Conservation (phyloP, 35 echinoderm and acorn worm genomes). For the Chiridota heheva region DNA sequence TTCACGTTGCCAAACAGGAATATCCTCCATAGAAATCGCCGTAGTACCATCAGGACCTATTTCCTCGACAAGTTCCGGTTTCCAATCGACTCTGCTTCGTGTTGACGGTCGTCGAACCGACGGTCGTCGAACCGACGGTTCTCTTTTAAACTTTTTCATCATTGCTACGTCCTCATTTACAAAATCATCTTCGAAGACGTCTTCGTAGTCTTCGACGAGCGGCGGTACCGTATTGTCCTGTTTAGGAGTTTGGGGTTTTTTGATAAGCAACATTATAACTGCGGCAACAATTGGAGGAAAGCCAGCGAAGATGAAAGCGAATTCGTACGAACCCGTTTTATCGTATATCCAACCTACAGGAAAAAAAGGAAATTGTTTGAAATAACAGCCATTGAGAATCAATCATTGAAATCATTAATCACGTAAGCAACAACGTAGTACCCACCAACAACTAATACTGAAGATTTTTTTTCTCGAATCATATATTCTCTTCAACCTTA, state of each 20-base stretch:
- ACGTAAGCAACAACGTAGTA: too few relatives aligned
- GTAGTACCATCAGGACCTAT: too few relatives aligned
- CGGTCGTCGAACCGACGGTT: neutral
- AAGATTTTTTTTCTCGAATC: too few relatives aligned
- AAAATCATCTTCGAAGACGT: neutral
- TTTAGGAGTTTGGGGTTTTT: neutral
- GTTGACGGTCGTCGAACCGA: neutral
- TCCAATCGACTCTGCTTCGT: too few relatives aligned
- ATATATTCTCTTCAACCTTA: too few relatives aligned
- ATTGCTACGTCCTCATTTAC: neutral
- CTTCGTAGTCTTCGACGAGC: slow-evolving; percentile 29
- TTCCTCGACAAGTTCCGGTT: too few relatives aligned
- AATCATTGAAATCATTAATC: too few relatives aligned
- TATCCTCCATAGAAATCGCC: too few relatives aligned
- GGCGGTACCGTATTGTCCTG: slow-evolving; percentile 8
- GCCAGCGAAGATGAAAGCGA: slow-evolving; percentile 77
- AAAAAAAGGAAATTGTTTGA: slow-evolving; percentile 17
- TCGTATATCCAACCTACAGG: slow-evolving; percentile 75
- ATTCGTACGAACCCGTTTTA: slow-evolving; percentile 49
- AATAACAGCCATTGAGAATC: neutral
- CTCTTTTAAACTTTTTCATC: neutral
- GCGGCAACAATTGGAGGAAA: slow-evolving; percentile 78
- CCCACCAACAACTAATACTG: too few relatives aligned
- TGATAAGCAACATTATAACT: slow-evolving; percentile 74
- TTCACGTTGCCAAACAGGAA: too few relatives aligned